These are phyloP conservation scores for Aphyosemion australe DNA, from an alignment of 2,113 vertebrate species.

Conservation along the genomic window DNA sequence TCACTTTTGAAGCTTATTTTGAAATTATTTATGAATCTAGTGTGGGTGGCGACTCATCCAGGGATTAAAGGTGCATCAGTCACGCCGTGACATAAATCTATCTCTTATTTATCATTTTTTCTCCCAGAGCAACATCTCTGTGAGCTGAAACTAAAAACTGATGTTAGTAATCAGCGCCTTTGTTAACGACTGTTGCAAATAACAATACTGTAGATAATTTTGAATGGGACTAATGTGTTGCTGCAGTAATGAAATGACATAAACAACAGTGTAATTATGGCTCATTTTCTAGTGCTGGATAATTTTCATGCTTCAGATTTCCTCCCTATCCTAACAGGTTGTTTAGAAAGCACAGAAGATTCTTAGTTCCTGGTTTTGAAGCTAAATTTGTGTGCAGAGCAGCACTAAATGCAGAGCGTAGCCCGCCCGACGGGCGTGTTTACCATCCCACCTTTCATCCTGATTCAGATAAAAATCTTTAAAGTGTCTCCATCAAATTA, in stretches of 20 bases:
- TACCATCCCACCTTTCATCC: not conserved
- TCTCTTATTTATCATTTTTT: conserved; percentile 2
- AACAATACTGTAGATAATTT: not conserved
- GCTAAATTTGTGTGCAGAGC: not conserved
- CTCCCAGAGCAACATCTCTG: not conserved
- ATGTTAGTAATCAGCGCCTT: conserved; percentile 11
- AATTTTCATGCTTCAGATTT: not conserved
- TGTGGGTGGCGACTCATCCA: not conserved
- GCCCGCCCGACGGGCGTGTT: too few relatives aligned
- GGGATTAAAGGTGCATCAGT: conserved; percentile 4
- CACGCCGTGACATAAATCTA: not conserved
- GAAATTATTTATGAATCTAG: conserved; percentile 4
- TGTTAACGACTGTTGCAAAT: not conserved
- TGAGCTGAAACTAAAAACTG: not conserved
- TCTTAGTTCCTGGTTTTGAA: not conserved
- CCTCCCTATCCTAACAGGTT: not conserved
- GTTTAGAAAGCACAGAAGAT: not conserved
- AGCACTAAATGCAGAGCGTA: too few relatives aligned
- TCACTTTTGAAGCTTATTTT: not conserved
- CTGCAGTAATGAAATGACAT: not conserved
- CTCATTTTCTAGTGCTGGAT: not conserved
- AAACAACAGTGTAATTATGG: conserved; percentile 4
- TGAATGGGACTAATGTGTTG: conserved; percentile 6
- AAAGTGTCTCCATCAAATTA: not conserved
- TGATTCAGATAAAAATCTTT: not conserved